phyloP scores from a whole-genome alignment of 2,113 vertebrate genomes.

The Ploceus nigricollis region DNA sequence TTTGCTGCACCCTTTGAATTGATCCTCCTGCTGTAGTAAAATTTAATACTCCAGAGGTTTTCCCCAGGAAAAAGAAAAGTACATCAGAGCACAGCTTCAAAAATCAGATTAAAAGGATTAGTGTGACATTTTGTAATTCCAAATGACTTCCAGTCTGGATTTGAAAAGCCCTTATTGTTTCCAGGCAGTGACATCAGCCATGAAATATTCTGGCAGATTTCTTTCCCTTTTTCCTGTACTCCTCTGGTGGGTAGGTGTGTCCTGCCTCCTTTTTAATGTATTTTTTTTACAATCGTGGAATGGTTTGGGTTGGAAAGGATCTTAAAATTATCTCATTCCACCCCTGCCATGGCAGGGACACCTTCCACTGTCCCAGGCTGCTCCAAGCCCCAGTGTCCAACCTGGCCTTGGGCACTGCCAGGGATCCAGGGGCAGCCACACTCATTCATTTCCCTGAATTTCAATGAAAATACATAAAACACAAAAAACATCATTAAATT shows the following conservation, averaged over 20 bases:
- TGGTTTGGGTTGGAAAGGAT: background rate
- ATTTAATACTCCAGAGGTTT: conserved; percentile 11
- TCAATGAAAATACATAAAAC: background rate
- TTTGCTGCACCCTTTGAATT: background rate
- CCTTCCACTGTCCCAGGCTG: background rate
- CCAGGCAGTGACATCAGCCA: background rate
- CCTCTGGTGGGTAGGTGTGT: background rate
- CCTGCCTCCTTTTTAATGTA: background rate
- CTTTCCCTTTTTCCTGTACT: background rate
- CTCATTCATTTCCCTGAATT: background rate
- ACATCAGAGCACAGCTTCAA: conserved; percentile 2
- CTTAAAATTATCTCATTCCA: background rate
- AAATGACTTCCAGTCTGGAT: conserved; percentile 35
- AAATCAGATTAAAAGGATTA: conserved; percentile 52
- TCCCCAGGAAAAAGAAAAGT: background rate
- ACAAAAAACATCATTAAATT: background rate
- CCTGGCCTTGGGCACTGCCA: background rate
- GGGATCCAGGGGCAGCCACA: background rate
- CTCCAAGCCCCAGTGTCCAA: background rate
- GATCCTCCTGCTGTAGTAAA: conserved; percentile 33
- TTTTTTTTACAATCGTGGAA: background rate
- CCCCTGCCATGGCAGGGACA: background rate
- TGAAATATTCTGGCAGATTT: background rate
- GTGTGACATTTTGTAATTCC: conserved; percentile 17
- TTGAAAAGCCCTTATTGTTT: background rate